Conservation (phyloP, 2,888 invertebrate genomes). For the Athetis lepigone region DNA sequence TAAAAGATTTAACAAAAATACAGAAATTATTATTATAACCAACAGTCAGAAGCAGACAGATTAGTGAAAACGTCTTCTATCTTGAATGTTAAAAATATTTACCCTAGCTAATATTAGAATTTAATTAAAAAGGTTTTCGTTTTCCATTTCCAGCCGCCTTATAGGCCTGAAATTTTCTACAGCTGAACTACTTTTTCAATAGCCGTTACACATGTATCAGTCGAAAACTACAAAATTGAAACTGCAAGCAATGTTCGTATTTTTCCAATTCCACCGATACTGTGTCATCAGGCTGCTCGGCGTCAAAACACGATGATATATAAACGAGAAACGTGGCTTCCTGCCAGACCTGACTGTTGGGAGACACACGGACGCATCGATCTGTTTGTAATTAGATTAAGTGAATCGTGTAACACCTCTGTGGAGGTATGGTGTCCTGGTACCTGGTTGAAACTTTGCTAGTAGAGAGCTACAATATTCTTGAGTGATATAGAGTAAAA, state of each 20-base stretch:
- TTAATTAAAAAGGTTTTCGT: not conserved
- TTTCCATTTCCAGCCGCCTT: not conserved
- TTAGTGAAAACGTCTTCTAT: not conserved
- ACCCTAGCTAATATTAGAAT: not conserved
- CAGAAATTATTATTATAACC: not conserved
- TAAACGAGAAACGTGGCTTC: constrained; percentile 82
- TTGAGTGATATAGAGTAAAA: too few relatives aligned
- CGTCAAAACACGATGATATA: constrained; percentile 88
- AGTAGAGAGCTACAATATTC: too few relatives aligned
- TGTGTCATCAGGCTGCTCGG: constrained; percentile 75
- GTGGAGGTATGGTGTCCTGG: constrained; percentile 22
- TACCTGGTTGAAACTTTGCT: constrained; percentile 20
- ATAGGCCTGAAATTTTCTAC: not conserved
- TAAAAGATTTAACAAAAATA: too few relatives aligned
- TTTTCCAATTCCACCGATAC: constrained; percentile 71
- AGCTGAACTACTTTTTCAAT: constrained; percentile 5
- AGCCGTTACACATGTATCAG: not conserved
- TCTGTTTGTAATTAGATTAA: constrained; percentile 53
- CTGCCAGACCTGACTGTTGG: constrained; percentile 80
- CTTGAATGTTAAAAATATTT: not conserved
- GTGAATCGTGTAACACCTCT: constrained; percentile 40
- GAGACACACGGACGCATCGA: constrained; percentile 67
- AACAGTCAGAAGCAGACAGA: not conserved
- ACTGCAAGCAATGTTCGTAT: constrained; percentile 61
- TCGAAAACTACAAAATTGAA: constrained; percentile 39